A percentile compares a stretch with the other conserved stretches of the same genome.
phyloP scores from a whole-genome alignment of 2,797 vertebrate genomes.

The Fistularia commersonii region DNA sequence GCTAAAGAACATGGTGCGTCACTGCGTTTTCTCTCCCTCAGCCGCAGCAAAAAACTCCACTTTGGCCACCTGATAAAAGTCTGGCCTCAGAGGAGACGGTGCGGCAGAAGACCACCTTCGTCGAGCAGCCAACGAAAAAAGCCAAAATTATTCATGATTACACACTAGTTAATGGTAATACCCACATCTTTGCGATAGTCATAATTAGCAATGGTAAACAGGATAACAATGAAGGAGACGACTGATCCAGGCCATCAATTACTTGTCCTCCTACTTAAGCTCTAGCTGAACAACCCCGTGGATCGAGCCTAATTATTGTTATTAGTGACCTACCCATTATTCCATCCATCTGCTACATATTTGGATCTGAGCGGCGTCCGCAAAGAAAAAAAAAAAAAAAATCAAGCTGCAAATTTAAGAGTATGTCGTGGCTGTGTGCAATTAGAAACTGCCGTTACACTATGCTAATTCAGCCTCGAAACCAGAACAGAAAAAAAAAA shows the following conservation, averaged over 20 bases:
- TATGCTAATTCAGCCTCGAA: slow-evolving; percentile 19
- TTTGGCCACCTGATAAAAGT: too few relatives aligned
- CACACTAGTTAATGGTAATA: slow-evolving; percentile 75
- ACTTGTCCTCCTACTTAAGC: slow-evolving; percentile 70
- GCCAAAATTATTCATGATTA: slow-evolving; percentile 73
- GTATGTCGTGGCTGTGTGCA: slow-evolving; percentile 36
- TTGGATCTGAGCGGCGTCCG: slow-evolving; percentile 23
- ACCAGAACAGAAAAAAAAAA: background rate
- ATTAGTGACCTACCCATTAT: slow-evolving; percentile 71
- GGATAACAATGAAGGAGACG: slow-evolving; percentile 65
- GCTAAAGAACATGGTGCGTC: slow-evolving; percentile 55
- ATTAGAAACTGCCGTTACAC: slow-evolving; percentile 35
- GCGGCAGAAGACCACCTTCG: too few relatives aligned
- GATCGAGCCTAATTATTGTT: slow-evolving; percentile 75
- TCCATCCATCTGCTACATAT: slow-evolving; percentile 61
- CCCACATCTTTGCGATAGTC: slow-evolving; percentile 64
- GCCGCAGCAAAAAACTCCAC: too few relatives aligned
- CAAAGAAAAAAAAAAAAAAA: slow-evolving; percentile 18
- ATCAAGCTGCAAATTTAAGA: slow-evolving; percentile 27
- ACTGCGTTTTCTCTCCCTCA: background rate
- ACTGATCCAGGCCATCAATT: slow-evolving; percentile 73
- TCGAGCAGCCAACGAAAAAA: slow-evolving; percentile 58
- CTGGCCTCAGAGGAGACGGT: too few relatives aligned
- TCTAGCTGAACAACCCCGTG: slow-evolving; percentile 56
- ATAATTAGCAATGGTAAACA: slow-evolving; percentile 74